phyloP scores from a whole-genome alignment of 2,113 vertebrate species.

The Baryphthengus martii region DNA sequence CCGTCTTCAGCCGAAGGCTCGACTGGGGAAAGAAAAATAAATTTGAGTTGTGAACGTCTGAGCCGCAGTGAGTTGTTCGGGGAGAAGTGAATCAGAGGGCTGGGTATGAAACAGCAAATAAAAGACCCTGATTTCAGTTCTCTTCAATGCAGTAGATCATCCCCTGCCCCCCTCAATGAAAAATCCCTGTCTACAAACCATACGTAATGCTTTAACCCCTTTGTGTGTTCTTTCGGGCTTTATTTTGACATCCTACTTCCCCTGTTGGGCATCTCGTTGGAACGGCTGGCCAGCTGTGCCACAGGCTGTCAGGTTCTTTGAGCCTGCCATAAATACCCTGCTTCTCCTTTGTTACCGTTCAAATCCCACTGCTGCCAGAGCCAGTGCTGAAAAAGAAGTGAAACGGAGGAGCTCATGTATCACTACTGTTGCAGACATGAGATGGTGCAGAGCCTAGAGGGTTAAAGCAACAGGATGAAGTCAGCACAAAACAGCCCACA shows the following conservation, averaged over 20 bases:
- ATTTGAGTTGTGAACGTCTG: neutral
- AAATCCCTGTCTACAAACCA: neutral
- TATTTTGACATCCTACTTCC: neutral
- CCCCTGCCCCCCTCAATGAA: rapidly evolving
- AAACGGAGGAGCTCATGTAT: neutral
- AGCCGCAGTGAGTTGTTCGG: neutral
- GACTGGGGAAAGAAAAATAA: neutral
- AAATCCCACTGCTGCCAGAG: neutral
- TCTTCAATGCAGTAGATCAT: neutral
- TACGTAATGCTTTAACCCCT: neutral
- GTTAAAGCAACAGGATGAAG: constrained; percentile 53
- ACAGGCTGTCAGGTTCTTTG: neutral
- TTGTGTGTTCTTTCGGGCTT: neutral
- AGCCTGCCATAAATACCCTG: neutral
- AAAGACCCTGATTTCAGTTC: neutral
- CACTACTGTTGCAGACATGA: neutral
- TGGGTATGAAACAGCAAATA: neutral
- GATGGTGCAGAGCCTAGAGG: neutral
- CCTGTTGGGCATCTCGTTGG: neutral
- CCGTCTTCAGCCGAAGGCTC: neutral
- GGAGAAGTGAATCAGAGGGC: neutral
- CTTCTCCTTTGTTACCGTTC: neutral
- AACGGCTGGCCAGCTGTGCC: neutral
- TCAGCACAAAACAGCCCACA: constrained; percentile 31
- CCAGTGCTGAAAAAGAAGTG: neutral